Evolutionary conservation across 2,888 invertebrate species (phyloP), one percentile per base, ranked within the genome.

Genomic region (Dasypolia templi): DNA sequence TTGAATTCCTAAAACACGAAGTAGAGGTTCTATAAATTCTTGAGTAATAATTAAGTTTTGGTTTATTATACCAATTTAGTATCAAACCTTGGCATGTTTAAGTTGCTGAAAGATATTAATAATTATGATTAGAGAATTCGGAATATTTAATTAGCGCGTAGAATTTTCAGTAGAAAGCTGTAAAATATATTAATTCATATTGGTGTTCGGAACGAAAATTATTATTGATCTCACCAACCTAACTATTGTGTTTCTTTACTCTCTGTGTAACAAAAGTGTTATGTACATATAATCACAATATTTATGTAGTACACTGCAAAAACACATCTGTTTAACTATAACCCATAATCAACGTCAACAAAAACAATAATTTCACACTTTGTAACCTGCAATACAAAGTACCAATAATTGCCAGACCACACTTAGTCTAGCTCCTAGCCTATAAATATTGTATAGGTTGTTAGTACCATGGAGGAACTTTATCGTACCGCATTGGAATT

Each of bases 401-500:
- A 74, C 55, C 44, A 78, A 81, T 78, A 75, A 82, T 79, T 72
- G 42, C 82, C 55, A 67, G 32, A 26, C n/a, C 66, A 76, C 78
- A 70, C 68, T 72, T 62, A 65, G 65, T 64, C 79, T 71, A 66
- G 71, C 82, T 82, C 86, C 56, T 35, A 14, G 73, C 77, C 85
- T 87, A 85, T 86, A 85, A 86, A 88, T 86, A 86, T 86, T 83
- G 81, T 83, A 85, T 81, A 82, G 85, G 82, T 85, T 84, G 86
- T 87, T 87, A 85, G 87, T 86, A 71, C 81, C 77, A 70, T 82
- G 77, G 86, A 82, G 81, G 72, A 93, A 94, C 87, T 93, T 93
- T 90, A 88, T 88, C 90, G 88, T 89, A 82, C 91, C 88, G 91
- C 92, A 89, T 86, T 92, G 90, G 90, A 92, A 94, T 94, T 93